A percentile compares a stretch with the other conserved stretches of the same genome.
These are phyloP conservation scores for Agonopterix subpropinquella DNA, from an alignment of 2,888 invertebrate genomes.

Conservation along the genomic window DNA sequence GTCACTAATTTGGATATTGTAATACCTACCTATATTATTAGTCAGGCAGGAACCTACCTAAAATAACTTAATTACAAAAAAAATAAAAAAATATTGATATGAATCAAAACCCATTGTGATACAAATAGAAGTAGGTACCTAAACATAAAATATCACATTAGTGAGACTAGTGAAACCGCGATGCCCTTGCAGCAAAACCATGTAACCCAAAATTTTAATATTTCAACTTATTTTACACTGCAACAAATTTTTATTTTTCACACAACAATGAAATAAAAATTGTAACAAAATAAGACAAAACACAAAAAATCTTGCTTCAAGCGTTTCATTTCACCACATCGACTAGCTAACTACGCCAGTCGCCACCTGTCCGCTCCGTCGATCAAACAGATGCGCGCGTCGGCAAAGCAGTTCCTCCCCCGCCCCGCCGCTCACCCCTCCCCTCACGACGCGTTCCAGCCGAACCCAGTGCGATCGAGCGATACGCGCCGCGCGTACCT, in stretches of 20 bases:
- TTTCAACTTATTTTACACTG: not conserved
- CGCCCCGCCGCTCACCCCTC: conserved; percentile 19
- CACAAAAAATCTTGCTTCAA: conserved; percentile 1
- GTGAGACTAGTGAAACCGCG: not conserved
- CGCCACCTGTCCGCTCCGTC: conserved; percentile 6
- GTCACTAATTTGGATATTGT: too few species aligned
- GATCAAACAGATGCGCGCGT: conserved; percentile 21
- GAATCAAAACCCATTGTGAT: too few species aligned
- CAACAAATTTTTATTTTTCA: not conserved
- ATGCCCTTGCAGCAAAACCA: not conserved
- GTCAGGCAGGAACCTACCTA: too few species aligned
- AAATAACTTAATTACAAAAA: too few species aligned
- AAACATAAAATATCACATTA: too few species aligned
- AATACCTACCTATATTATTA: too few species aligned
- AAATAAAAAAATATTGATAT: too few species aligned
- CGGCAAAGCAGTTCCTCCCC: conserved; percentile 27
- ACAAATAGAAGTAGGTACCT: too few species aligned
- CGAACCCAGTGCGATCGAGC: conserved; percentile 69
- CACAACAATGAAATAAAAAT: not conserved
- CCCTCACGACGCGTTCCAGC: conserved; percentile 32
- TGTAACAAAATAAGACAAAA: not conserved
- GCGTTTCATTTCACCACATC: not conserved
- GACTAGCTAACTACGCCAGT: conserved; percentile 1
- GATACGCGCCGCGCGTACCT: conserved; percentile 57
- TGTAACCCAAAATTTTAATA: not conserved